A percentile compares a stretch with the other conserved stretches of the same genome.
phyloP scores from a whole-genome alignment of 2,888 invertebrate genomes.

The Caradrina kadenii region DNA sequence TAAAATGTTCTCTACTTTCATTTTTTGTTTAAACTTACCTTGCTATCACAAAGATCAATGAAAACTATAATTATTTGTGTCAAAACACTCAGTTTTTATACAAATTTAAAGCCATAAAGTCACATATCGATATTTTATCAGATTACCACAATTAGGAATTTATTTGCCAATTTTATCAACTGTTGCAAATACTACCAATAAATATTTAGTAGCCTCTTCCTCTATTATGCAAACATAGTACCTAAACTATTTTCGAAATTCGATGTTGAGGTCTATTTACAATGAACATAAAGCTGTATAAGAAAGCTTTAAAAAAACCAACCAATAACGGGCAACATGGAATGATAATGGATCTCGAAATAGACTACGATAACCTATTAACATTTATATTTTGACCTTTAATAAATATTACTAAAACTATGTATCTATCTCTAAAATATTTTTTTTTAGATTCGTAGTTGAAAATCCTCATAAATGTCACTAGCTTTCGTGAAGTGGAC shows the following conservation, averaged over 20 bases:
- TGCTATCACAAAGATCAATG: slow-evolving; percentile 48
- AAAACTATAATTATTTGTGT: slow-evolving; percentile 41
- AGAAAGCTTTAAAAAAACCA: slow-evolving; percentile 2
- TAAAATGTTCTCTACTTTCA: not conserved
- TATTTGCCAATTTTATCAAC: slow-evolving; percentile 42
- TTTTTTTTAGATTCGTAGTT: too few species aligned
- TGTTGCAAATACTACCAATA: slow-evolving; percentile 33
- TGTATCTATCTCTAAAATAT: not conserved
- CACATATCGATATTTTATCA: slow-evolving; percentile 43
- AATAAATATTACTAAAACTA: not conserved
- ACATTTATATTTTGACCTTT: slow-evolving; percentile 11
- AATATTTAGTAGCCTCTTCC: slow-evolving; percentile 43
- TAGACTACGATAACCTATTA: slow-evolving; percentile 3
- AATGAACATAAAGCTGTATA: not conserved
- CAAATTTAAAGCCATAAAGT: slow-evolving; percentile 56
- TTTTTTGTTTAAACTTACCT: slow-evolving; percentile 46
- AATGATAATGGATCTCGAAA: slow-evolving; percentile 23
- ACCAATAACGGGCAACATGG: not conserved
- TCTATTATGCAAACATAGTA: not conserved
- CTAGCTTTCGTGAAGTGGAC: too few species aligned
- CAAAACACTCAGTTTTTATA: slow-evolving; percentile 59
- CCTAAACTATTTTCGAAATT: not conserved
- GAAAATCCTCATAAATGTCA: too few species aligned
- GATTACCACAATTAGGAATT: slow-evolving; percentile 44
- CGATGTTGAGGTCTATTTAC: not conserved